phyloP scores from a whole-genome alignment of 2,888 invertebrate species.

The Pyrocoelia pectoralis region DNA sequence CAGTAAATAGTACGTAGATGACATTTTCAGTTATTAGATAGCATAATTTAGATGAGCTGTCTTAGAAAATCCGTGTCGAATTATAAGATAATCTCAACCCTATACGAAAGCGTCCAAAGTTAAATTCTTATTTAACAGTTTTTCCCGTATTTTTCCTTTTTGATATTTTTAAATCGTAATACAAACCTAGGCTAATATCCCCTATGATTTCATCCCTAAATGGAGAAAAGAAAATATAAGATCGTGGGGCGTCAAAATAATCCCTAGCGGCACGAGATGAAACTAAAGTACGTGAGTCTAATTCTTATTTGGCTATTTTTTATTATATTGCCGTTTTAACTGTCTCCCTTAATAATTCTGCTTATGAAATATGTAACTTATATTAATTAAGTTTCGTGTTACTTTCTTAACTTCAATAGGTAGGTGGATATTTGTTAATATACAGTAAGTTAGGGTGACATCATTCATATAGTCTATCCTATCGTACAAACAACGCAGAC shows the following conservation, averaged over 20 bases:
- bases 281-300: conserved; percentile 43
- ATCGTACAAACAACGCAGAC: neutral
- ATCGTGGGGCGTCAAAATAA: conserved; percentile 40
- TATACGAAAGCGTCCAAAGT: no score
- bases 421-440: neutral
- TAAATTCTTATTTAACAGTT: no score
- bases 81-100: no score
- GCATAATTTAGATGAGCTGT: no score
- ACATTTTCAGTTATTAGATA: no score
- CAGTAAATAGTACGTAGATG: no score
- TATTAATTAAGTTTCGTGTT: conserved; percentile 22
- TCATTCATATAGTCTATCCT: no score
- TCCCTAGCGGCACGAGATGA: conserved; percentile 43
- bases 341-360: conserved; percentile 35
- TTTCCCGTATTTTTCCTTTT: no score
- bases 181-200: conserved; percentile 39
- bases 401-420: neutral
- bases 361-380: no score
- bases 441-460: no score
- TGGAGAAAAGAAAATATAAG: conserved; percentile 35
- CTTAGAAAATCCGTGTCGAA: no score
- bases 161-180: conserved; percentile 25
- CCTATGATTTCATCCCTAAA: conserved; percentile 40
- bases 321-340: conserved; percentile 38
- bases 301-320: conserved; percentile 43